Base-by-base conservation (phyloP, 2,113 vertebrate species). In the Oreochromis spilurus region DNA sequence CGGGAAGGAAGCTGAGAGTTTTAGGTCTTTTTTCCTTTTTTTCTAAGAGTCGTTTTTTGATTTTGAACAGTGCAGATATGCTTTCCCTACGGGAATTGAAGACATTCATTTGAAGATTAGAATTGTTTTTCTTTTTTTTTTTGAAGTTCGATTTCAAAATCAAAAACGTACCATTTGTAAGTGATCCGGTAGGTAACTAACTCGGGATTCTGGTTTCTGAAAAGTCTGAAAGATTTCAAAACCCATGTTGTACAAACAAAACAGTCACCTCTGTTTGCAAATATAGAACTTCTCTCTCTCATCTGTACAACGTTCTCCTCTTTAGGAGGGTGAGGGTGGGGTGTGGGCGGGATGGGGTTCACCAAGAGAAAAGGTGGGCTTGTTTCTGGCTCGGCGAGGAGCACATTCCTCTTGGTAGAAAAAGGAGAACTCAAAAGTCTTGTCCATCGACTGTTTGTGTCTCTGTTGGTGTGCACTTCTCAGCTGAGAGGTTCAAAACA, bases 51-150 rank as follows among this genome's bases (percentile, higher is more conserved):
- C 85, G 89, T 94, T 95, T 94, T 89, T 83, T 94, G 93, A 95
- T 95, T 93, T 92, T 90, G 91, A 96, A 95, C 93, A 95, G 95
- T 96, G 95, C 95, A 95, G 93, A 91, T 94, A 90, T 89, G 87
- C 92, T 92, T 88, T 89, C 92, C 89, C 84, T 77, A 21, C 50
- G 92, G 94, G 93, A 95, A 88, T 86, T 90, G 43, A 94, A 94
- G 92, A 96, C 95, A 96, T 96, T 96, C 95, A 94, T 94, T 92
- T 89, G 87, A 90, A 93, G 93, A 93, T 94, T 88, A 82, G 85
- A 91, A 90, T 92, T 94, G 88, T 93, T 81, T 40, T 90, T 93
- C 75, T 65, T 0, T 38, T 38, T 38, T 38, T 48, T 13, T 65
- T 65, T 65, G 10, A 65, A 62, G 88, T 94, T 94, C 70, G 17